Evolutionary conservation across 2,888 invertebrate species (phyloP).

Genomic region (Rutpela maculata): DNA sequence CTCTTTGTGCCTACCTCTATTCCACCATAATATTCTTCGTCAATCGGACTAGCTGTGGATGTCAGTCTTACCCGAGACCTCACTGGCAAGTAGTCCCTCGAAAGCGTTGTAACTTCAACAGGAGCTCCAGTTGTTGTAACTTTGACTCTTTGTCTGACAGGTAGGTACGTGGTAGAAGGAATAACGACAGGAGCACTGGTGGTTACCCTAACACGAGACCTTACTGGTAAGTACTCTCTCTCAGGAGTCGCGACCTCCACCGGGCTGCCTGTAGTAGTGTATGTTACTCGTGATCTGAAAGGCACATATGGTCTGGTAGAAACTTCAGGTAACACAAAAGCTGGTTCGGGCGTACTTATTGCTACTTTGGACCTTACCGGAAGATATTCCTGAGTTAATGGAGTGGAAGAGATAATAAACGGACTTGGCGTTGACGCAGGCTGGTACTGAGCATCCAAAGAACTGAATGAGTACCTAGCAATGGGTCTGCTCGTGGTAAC

Average conservation of each 20-base stretch:
- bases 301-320: slow-evolving; percentile 48
- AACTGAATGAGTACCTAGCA: slow-evolving; percentile 62
- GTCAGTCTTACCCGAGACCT: slow-evolving; percentile 52
- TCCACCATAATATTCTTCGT: slow-evolving; percentile 41
- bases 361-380: slow-evolving; percentile 39
- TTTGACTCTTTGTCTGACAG: slow-evolving; percentile 33
- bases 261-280: slow-evolving; percentile 37
- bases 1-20: too few relatives aligned
- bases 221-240: slow-evolving; percentile 53
- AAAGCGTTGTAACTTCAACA: slow-evolving; percentile 57
- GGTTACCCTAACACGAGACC: slow-evolving; percentile 37
- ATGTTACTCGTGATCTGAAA: slow-evolving; percentile 41
- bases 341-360: slow-evolving; percentile 40
- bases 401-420: slow-evolving; percentile 42
- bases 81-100: slow-evolving; percentile 63
- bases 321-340: slow-evolving; percentile 41
- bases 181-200: slow-evolving; percentile 31
- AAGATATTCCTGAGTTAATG: slow-evolving; percentile 45
- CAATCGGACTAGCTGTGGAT: slow-evolving; percentile 46
- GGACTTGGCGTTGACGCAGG: slow-evolving; percentile 36
- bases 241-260: slow-evolving; percentile 45
- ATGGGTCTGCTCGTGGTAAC: slow-evolving; percentile 59
- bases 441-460: slow-evolving; percentile 60
- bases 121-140: slow-evolving; percentile 36
- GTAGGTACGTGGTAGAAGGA: slow-evolving; percentile 16